Conservation (phyloP, 2,888 invertebrate species). For the Notodonta dromedarius region DNA sequence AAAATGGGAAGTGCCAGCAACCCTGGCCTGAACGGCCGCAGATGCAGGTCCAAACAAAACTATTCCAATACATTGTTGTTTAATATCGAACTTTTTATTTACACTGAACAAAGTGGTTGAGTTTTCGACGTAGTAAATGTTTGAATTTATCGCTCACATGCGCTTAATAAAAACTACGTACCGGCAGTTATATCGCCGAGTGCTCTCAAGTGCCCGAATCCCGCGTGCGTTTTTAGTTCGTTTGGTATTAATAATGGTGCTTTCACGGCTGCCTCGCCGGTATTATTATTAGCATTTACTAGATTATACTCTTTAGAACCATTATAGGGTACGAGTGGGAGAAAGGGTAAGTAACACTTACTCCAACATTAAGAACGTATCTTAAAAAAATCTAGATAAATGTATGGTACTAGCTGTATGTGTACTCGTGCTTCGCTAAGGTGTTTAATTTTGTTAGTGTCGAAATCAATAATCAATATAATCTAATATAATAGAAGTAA, state of each 20-base stretch:
- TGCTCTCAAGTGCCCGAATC: slow-evolving; percentile 49
- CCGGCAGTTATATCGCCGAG: slow-evolving; percentile 46
- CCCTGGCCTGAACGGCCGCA: slow-evolving; percentile 60
- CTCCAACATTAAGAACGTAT: too few species aligned
- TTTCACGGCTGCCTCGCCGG: slow-evolving; percentile 40
- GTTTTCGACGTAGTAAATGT: slow-evolving; percentile 68
- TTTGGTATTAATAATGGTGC: slow-evolving; percentile 46
- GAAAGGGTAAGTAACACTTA: too few species aligned
- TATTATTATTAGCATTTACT: slow-evolving; percentile 47
- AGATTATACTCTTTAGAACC: slow-evolving; percentile 37
- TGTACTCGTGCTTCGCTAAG: too few species aligned
- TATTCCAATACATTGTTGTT: slow-evolving; percentile 61
- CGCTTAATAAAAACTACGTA: slow-evolving; percentile 68
- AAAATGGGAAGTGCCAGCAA: slow-evolving; percentile 35
- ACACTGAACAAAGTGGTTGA: slow-evolving; percentile 64
- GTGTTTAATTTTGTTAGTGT: too few species aligned
- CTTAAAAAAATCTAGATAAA: too few species aligned
- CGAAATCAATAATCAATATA: too few species aligned
- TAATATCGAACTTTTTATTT: slow-evolving; percentile 74
- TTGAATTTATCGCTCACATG: slow-evolving; percentile 68
- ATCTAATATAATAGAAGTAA: too few species aligned
- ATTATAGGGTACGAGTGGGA: slow-evolving; percentile 15
- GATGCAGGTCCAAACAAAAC: slow-evolving; percentile 62
- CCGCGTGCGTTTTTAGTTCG: slow-evolving; percentile 44
- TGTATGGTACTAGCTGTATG: too few species aligned